Base-by-base conservation (phyloP, 2,797 vertebrate species). In the Acrossocheilus wenchowensis region DNA sequence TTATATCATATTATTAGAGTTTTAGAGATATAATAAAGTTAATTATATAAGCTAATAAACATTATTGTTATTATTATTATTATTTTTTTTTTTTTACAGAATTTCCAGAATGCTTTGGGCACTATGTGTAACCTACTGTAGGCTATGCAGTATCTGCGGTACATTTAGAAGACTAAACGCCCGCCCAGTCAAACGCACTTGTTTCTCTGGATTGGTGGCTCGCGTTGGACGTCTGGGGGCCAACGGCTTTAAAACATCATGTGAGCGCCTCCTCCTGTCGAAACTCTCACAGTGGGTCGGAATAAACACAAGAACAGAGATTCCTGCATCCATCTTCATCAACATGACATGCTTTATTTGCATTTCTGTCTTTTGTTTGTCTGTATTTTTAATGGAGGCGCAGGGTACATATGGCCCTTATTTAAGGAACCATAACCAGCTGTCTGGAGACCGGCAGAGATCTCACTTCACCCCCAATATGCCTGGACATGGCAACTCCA, bases 311-410 rank as follows among this genome's bases (percentile, higher is more conserved):
- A 36, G 52, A 60, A 39, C 54, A 5, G 39, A 77, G 17, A 73
- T n/a, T 64, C 21, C 43, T 71, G 14, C 41, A 62, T n/a, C 1
- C 19, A 11, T 50, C 78, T 48, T 73, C 30, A 39, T 50, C 83
- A 92, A 60, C 78, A 96, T 95, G 95, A 84, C 82, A 85, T 83
- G 68, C 36, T 75, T 91, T 10, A 26, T 79, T 36, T 84, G 90
- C 87, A 79, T 73, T 73, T 78, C 92, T 78, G 39, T 94, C 8
- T 91, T 78, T 81, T 78, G 87, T 78, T 12, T 90, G 14, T 81
- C 82, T 84, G 15, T 91, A 19, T 81, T 95, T 86, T 82, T 84
- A 10, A 54, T 89, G 60, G 92, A 89, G 12, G 82, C 86, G 43
- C 89, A 91, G 50, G 94, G 92, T 48, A 90, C 91, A 1, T 74